Conservation (phyloP, 2,797 vertebrate genomes). For the Chelon labrosus region DNA sequence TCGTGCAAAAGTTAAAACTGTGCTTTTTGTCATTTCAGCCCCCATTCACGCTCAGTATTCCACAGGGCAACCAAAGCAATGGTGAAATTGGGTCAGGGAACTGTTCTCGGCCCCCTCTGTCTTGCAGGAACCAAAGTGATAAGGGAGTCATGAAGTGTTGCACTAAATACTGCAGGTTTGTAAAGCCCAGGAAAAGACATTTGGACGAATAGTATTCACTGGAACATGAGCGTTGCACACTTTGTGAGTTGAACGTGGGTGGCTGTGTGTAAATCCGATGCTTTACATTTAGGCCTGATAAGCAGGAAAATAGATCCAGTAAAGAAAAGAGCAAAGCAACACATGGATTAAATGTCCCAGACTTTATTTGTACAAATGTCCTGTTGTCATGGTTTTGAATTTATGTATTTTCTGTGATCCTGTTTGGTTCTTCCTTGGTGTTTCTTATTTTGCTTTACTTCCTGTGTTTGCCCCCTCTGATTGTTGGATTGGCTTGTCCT, state of each 20-base stretch:
- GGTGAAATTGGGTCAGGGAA: conserved; percentile 51
- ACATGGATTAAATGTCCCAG: too few species aligned
- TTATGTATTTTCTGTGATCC: too few species aligned
- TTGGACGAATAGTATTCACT: conserved; percentile 13
- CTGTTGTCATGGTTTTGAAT: too few species aligned
- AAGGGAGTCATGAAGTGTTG: conserved; percentile 20
- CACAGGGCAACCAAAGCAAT: conserved; percentile 37
- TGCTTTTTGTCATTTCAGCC: conserved; percentile 51
- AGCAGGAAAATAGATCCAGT: not conserved
- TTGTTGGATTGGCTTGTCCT: too few species aligned
- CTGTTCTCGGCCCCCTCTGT: conserved; percentile 36
- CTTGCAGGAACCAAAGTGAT: conserved; percentile 29
- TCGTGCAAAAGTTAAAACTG: conserved; percentile 23
- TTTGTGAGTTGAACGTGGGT: not conserved
- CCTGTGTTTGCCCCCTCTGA: too few species aligned
- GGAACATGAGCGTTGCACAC: not conserved
- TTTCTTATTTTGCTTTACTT: too few species aligned
- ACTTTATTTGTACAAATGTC: too few species aligned
- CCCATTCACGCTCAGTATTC: conserved; percentile 46
- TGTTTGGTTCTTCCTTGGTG: too few species aligned
- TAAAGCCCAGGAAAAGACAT: not conserved
- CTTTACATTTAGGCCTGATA: not conserved
- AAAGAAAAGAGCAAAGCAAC: not conserved
- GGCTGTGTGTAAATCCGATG: not conserved
- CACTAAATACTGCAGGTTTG: conserved; percentile 15